Percentiles rank a stretch among this genome's conserved stretches.
phyloP scores from a whole-genome alignment of 1,140 invertebrate species.

The Orchestia grillus region DNA sequence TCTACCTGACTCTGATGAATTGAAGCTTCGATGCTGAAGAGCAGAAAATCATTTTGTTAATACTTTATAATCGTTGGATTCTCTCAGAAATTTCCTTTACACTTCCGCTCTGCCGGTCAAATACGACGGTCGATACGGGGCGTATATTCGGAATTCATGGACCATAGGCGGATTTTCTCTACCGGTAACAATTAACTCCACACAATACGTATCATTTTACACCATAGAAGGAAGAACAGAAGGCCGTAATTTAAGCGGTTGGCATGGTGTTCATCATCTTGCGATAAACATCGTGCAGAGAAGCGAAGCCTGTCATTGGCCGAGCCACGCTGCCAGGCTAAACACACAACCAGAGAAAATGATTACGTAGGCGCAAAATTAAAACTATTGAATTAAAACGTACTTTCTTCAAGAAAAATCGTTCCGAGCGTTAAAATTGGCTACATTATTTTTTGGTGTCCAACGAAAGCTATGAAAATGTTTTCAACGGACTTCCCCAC shows the following conservation, averaged over 20 bases:
- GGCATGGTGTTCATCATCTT: slow-evolving; percentile 5
- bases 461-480: neutral
- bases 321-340: neutral
- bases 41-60: neutral
- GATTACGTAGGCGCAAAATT: neutral
- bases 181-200: neutral
- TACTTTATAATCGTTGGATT: neutral
- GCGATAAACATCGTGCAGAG: neutral
- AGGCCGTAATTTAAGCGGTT: neutral
- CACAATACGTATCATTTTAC: slow-evolving; percentile 2
- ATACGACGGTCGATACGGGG: neutral
- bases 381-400: neutral
- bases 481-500: neutral
- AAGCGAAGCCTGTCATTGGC: neutral
- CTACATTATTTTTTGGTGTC: neutral
- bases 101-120: neutral
- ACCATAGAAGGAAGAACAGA: neutral
- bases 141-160: neutral
- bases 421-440: neutral
- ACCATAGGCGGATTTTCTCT: neutral
- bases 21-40: neutral
- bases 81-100: neutral
- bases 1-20: neutral
- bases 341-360: neutral
- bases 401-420: neutral